phyloP scores from a whole-genome alignment of 1,140 invertebrate genomes.

The Dermatophagoides farinae region DNA sequence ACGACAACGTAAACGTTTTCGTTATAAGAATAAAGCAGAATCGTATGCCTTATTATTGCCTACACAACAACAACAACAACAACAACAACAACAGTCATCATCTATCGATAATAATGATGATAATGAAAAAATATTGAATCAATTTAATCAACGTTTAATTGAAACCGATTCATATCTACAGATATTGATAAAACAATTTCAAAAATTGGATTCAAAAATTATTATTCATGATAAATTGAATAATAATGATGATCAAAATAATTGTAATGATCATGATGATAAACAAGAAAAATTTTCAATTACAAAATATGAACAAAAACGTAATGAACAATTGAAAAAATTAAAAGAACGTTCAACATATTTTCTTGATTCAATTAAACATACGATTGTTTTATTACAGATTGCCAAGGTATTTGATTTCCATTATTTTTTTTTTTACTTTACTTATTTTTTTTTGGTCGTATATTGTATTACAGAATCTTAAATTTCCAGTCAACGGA shows the following conservation, averaged over 20 bases:
- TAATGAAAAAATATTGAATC: constrained; percentile 36
- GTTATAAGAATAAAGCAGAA: constrained; percentile 1
- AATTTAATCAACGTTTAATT: constrained; percentile 72
- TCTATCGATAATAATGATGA: background rate
- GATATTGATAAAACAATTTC: constrained; percentile 73
- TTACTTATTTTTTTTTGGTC: background rate
- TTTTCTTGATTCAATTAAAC: constrained; percentile 82
- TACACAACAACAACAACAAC: background rate
- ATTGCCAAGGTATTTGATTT: constrained; percentile 63
- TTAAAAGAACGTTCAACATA: constrained; percentile 35
- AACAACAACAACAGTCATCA: background rate
- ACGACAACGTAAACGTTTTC: constrained; percentile 25
- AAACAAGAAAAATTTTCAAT: no score
- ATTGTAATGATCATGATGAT: constrained; percentile 40
- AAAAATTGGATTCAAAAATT: constrained; percentile 41
- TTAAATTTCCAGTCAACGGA: constrained; percentile 10
- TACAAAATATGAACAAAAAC: no score
- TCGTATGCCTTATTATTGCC: background rate
- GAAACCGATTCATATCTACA: constrained; percentile 92
- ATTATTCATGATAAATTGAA: no score
- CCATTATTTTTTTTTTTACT: background rate
- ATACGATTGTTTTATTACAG: constrained; percentile 87
- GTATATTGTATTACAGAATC: constrained; percentile 10
- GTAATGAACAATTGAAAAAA: constrained; percentile 37
- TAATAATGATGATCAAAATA: constrained; percentile 20